These are phyloP conservation scores for Caenorhabditis doughertyi DNA, from an alignment of 2,888 invertebrate genomes.

Conservation along the genomic window DNA sequence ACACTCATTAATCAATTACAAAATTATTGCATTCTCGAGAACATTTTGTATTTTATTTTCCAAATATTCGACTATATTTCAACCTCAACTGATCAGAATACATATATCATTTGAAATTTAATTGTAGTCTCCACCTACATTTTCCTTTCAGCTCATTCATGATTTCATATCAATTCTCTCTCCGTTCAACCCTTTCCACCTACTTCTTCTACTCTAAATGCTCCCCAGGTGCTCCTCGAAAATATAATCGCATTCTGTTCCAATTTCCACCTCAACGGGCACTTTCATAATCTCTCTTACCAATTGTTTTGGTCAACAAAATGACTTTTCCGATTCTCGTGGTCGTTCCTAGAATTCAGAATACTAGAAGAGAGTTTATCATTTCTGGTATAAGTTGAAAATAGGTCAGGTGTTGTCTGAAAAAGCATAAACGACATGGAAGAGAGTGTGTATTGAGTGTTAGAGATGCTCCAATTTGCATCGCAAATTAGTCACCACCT, in stretches of 20 bases:
- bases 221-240: constrained; percentile 37
- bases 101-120: background rate
- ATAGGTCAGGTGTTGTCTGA: constrained; percentile 40
- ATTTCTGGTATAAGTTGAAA: background rate
- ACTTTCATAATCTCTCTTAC: constrained; percentile 10
- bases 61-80: background rate
- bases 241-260: constrained; percentile 51
- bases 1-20: background rate
- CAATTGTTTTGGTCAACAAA: constrained; percentile 52
- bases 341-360: too few species aligned
- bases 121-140: constrained; percentile 19
- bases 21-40: background rate
- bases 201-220: background rate
- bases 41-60: too few species aligned
- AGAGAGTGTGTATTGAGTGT: constrained; percentile 9
- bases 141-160: constrained; percentile 14
- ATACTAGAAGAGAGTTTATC: too few species aligned
- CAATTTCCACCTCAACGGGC: constrained; percentile 47
- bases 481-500: constrained; percentile 51
- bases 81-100: constrained; percentile 9
- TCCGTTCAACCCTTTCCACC: background rate
- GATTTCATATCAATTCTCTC: constrained; percentile 10
- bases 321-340: background rate
- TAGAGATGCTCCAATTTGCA: constrained; percentile 57
- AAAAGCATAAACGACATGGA: background rate